A percentile compares a stretch with the other conserved stretches of the same genome.
These are phyloP conservation scores for Meiosimyza decipiens DNA, from an alignment of 2,888 invertebrate genomes.

Conservation along the genomic window DNA sequence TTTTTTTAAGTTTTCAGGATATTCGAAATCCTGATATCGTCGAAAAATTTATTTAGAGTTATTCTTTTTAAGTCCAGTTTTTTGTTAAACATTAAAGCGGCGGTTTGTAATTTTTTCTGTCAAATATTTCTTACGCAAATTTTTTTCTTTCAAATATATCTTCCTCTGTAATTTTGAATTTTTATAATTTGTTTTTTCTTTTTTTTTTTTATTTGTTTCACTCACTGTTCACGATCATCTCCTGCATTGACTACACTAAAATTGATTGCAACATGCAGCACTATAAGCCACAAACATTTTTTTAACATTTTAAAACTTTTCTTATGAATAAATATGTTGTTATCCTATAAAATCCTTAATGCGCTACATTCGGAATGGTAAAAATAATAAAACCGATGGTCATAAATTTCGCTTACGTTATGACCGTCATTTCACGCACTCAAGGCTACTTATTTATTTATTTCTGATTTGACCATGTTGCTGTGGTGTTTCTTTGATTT, in stretches of 20 bases:
- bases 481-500: conserved; percentile 11
- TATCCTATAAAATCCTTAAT: conserved; percentile 19
- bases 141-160: no score
- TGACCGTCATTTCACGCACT: background rate
- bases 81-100: no score
- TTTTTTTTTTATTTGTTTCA: background rate
- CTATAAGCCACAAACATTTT: conserved; percentile 38
- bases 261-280: conserved; percentile 29
- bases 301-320: conserved; percentile 31
- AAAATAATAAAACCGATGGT: conserved; percentile 6
- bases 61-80: no score
- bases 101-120: no score
- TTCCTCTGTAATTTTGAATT: no score
- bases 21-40: no score
- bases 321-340: background rate
- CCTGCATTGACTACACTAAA: conserved; percentile 45
- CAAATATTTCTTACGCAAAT: no score
- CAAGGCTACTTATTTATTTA: conserved; percentile 7
- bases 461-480: background rate
- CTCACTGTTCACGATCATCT: conserved; percentile 58
- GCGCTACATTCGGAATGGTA: background rate
- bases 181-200: background rate
- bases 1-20: no score
- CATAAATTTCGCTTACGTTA: conserved; percentile 11
- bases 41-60: no score